Conservation (phyloP, 2,888 invertebrate genomes). For the Anoplius nigerrimus region DNA sequence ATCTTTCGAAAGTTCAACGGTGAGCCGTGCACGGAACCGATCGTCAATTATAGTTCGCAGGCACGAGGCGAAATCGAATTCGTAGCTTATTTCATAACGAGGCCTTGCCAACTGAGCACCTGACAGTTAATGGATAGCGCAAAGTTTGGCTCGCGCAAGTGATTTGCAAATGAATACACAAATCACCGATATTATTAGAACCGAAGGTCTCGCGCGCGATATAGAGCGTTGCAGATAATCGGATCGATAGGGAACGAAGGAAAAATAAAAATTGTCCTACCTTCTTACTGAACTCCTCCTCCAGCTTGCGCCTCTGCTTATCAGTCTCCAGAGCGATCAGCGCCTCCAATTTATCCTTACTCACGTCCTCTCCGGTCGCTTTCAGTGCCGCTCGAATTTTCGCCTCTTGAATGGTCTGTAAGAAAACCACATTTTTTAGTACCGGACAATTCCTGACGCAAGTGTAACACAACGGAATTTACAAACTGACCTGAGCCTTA, state of each 20-base stretch:
- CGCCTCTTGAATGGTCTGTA: constrained; percentile 78
- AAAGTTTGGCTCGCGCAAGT: no score
- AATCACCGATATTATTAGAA: no score
- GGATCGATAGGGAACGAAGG: no score
- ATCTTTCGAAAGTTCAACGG: not conserved
- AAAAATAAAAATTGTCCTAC: constrained; percentile 74
- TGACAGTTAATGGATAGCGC: no score
- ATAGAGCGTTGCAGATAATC: no score
- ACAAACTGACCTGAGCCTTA: constrained; percentile 79
- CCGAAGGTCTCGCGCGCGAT: no score
- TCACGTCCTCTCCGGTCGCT: constrained; percentile 78
- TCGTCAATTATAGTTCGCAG: no score
- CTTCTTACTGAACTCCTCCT: constrained; percentile 84
- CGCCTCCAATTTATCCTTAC: constrained; percentile 81
- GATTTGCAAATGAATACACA: no score
- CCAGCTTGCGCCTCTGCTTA: constrained; percentile 81
- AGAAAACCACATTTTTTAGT: constrained; percentile 8
- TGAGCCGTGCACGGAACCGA: not conserved
- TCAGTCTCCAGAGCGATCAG: constrained; percentile 78
- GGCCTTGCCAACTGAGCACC: no score
- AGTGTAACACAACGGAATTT: not conserved
- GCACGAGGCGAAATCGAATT: no score
- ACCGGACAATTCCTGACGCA: not conserved
- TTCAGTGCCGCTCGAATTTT: constrained; percentile 82
- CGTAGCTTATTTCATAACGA: no score